Conservation (phyloP, 2,113 vertebrate genomes). For the Zapornia atra region DNA sequence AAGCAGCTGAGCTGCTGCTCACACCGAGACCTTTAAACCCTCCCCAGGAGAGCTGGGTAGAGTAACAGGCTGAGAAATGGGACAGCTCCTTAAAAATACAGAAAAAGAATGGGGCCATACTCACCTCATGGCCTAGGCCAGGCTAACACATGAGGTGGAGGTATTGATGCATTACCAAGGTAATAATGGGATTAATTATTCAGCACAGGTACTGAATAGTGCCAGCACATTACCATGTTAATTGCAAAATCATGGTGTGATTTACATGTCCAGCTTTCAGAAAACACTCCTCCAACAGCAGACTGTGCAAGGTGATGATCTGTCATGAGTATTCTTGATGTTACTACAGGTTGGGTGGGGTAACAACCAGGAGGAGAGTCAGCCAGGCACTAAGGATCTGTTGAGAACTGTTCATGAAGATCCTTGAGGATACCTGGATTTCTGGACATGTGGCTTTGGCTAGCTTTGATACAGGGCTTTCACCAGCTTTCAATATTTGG, state of each 20-base stretch:
- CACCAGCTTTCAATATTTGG: not conserved
- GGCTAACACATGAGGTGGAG: not conserved
- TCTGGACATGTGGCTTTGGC: not conserved
- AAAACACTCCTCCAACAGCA: not conserved
- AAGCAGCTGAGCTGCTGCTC: not conserved
- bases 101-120: not conserved
- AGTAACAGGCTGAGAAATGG: not conserved
- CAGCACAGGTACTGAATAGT: not conserved
- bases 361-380: not conserved
- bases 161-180: not conserved
- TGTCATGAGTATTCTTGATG: not conserved
- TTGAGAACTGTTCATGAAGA: not conserved
- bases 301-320: not conserved
- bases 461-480: not conserved
- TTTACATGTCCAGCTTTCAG: not conserved
- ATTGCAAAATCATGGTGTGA: not conserved
- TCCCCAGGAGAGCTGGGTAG: fast-evolving
- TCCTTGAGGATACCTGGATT: not conserved
- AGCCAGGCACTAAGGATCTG: not conserved
- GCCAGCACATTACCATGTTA: not conserved
- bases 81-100: not conserved
- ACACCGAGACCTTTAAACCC: not conserved
- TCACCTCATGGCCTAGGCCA: not conserved
- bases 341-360: not conserved
- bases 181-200: not conserved